Conservation (phyloP, 2,113 vertebrate genomes). For the Catharus minimus region DNA sequence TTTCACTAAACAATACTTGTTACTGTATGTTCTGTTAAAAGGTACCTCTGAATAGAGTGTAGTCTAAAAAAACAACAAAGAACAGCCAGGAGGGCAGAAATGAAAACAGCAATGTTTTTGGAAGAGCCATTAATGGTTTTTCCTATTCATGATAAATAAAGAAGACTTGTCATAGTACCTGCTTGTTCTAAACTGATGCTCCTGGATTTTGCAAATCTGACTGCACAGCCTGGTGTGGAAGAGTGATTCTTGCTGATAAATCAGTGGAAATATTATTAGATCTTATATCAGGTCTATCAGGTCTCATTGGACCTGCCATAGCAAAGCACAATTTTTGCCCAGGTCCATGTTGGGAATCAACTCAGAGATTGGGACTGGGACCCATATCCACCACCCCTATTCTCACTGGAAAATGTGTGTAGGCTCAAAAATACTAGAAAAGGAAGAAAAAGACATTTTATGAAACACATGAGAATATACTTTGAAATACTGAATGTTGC, state of each 20-base stretch:
- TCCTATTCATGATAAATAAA: not conserved
- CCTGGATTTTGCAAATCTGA: not conserved
- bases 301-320: not conserved
- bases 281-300: not conserved
- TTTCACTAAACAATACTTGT: not conserved
- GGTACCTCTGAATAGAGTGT: not conserved
- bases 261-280: not conserved
- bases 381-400: fast-evolving
- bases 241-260: not conserved
- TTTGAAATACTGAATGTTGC: not conserved
- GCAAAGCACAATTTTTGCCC: not conserved
- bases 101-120: not conserved
- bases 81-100: not conserved
- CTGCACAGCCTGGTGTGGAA: not conserved
- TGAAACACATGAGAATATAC: not conserved
- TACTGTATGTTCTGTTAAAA: not conserved
- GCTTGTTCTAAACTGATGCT: not conserved
- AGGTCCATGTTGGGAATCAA: fast-evolving
- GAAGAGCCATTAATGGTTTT: not conserved
- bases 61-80: not conserved
- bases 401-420: not conserved
- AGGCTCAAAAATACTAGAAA: not conserved
- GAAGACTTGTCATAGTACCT: not conserved
- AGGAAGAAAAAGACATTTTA: not conserved
- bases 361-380: not conserved